Evolutionary conservation across 2,797 vertebrate species (phyloP), one percentile per base, ranked within the genome.

Genomic region (Danio jaintianensis): DNA sequence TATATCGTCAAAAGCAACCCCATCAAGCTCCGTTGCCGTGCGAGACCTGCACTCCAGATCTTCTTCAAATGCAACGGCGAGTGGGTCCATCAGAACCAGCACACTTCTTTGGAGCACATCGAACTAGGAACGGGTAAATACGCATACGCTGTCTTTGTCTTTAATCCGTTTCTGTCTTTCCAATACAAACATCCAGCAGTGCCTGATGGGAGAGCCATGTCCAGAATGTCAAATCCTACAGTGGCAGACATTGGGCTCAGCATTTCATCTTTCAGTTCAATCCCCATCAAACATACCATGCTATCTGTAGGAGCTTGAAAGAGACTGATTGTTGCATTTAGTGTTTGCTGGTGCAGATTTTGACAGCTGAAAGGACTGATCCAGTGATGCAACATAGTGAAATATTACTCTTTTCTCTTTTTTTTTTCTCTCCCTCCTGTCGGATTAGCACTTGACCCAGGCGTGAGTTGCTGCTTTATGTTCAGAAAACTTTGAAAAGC

Each of bases 61-160:
- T 99, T 98, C 93, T 99, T 99, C 92, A 99, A 99, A 90, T 99
- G 98, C 90, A 99, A 99, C 0, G 98, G 98, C 0, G 98, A 99
- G 80, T 99, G 98, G 98, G 97, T 99, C 69, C 98, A 99, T 81
- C 98, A 99, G 87, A 97, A 96, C 29, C 97, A 98, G 86, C 98
- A 99, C 45, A 88, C 95, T 82, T 95, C 96, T 0, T 95, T 95
- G 81, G 98, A 99, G 80, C 96, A 95, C 89, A 93, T 94, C 40
- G 97, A 98, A 5, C 91, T 96, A 85, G 91, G 90, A 50, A 97
- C 97, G 91, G 98, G 98, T 99, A 92, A 47, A 48, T 45, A 42
- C 38, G 5, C 38, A 55, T 29, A 15, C 15, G 7, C 11, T 61
- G 63, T 38, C 13, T 22, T 11, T 36, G 43, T 79, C 5, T 52